Percentiles rank a stretch among this genome's conserved stretches.
These are phyloP conservation scores for Folsomia candida DNA, from an alignment of 2,888 invertebrate genomes.

Conservation along the genomic window DNA sequence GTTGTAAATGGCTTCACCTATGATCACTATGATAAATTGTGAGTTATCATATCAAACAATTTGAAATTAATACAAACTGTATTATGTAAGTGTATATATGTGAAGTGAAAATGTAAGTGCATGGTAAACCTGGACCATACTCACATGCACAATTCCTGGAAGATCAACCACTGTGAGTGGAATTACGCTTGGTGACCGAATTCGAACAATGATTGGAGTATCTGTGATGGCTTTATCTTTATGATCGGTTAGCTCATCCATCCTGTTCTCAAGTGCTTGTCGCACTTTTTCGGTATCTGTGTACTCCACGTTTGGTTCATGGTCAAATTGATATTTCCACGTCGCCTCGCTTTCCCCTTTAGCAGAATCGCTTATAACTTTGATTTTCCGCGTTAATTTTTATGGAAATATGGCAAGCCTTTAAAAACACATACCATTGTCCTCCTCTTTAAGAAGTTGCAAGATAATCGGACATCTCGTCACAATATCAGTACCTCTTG, in stretches of 20 bases:
- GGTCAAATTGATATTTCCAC: neutral
- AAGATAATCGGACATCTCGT: slow-evolving; percentile 12
- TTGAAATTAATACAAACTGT: neutral
- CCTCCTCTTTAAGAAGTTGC: neutral
- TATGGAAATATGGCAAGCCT: neutral
- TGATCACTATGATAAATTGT: too few species aligned
- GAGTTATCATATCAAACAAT: too few species aligned
- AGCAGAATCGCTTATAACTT: neutral
- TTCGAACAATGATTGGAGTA: slow-evolving; percentile 92
- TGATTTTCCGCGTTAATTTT: neutral
- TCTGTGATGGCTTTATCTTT: slow-evolving; percentile 90
- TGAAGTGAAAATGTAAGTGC: too few species aligned
- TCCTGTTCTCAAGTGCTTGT: slow-evolving; percentile 88
- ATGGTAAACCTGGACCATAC: too few species aligned
- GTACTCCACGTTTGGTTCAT: neutral
- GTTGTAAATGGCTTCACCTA: too few species aligned
- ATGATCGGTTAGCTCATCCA: slow-evolving; percentile 85
- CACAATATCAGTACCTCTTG: slow-evolving; percentile 11
- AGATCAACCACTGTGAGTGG: slow-evolving; percentile 82
- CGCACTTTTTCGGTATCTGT: slow-evolving; percentile 77
- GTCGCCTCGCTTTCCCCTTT: neutral
- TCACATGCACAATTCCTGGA: slow-evolving; percentile 89
- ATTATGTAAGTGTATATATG: neutral
- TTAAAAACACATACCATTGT: neutral
- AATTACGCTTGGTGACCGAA: slow-evolving; percentile 90